phyloP scores from a whole-genome alignment of 2,888 invertebrate genomes.

The Conomelus anceps region DNA sequence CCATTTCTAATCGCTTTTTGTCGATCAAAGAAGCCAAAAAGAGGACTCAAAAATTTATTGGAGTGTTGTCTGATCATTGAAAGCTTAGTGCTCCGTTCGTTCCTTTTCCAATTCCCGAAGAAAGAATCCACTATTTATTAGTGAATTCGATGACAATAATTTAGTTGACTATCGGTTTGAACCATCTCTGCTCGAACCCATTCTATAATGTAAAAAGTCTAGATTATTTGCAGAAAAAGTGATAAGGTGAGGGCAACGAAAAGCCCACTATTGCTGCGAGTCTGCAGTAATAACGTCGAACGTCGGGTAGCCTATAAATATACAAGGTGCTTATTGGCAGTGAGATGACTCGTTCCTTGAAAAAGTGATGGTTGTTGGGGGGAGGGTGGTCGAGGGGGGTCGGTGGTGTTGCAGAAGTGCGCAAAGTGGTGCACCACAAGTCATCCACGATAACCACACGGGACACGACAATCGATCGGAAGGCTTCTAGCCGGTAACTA shows the following conservation, averaged over 20 bases:
- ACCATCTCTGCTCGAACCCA: neutral
- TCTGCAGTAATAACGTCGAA: neutral
- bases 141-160: neutral
- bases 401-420: neutral
- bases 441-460: neutral
- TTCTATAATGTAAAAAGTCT: neutral
- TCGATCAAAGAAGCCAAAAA: neutral
- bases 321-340: neutral
- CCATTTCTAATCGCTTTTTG: no score
- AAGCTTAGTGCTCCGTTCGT: neutral
- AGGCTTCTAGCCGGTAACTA: neutral
- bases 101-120: neutral
- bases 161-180: neutral
- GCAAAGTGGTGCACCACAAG: neutral
- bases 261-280: neutral
- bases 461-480: neutral
- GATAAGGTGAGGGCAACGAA: neutral
- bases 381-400: neutral
- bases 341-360: neutral
- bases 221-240: neutral
- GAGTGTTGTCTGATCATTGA: neutral
- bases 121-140: neutral
- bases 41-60: neutral
- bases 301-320: neutral
- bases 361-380: neutral